Evolutionary conservation across 2,888 invertebrate species (phyloP).

Genomic region (Rhamnusium bicolor): DNA sequence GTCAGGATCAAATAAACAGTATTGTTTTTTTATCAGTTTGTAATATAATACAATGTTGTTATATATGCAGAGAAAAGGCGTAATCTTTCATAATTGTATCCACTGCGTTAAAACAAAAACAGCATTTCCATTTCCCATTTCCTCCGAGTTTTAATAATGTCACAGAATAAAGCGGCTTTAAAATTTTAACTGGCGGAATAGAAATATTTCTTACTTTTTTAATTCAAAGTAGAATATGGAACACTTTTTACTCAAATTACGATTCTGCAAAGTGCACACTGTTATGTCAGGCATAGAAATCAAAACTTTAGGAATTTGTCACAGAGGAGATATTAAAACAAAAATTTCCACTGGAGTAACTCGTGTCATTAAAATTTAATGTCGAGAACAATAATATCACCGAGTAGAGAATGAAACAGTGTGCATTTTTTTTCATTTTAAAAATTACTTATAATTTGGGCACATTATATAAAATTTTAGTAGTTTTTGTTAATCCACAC

Average conservation of each 20-base stretch:
- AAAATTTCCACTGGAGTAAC: conserved; percentile 10
- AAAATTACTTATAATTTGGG: neutral
- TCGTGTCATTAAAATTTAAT: conserved; percentile 5
- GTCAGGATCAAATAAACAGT: too few relatives aligned
- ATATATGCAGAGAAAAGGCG: neutral
- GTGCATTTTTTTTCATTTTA: conserved; percentile 12
- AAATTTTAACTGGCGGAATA: conserved; percentile 6
- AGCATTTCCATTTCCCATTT: neutral
- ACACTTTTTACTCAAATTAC: conserved; percentile 11
- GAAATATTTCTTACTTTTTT: neutral
- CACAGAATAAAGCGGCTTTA: neutral
- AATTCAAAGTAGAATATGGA: neutral
- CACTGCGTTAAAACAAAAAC: neutral
- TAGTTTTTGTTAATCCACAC: too few relatives aligned
- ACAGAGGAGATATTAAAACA: conserved; percentile 6
- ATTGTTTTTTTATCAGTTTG: too few relatives aligned
- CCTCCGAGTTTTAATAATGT: neutral
- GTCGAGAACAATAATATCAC: conserved; percentile 7
- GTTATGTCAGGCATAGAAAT: conserved; percentile 12
- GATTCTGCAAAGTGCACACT: conserved; percentile 6
- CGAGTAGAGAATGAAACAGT: neutral
- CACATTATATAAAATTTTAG: neutral
- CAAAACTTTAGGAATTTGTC: conserved; percentile 11
- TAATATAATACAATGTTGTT: neutral
- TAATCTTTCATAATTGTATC: neutral